Conservation (phyloP, 2,113 vertebrate genomes). For the Labeo rohita region DNA sequence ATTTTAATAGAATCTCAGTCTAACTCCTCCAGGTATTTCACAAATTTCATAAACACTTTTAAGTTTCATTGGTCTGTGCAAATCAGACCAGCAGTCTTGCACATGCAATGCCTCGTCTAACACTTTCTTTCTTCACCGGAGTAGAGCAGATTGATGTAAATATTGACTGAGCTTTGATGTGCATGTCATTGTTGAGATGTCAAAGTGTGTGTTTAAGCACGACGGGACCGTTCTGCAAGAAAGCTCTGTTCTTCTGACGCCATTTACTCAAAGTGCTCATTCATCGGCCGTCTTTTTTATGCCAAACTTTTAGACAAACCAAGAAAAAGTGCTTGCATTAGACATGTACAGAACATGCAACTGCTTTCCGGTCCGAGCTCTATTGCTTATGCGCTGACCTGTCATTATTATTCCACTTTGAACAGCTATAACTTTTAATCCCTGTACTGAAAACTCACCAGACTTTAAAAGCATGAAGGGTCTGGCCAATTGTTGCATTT, state of each 20-base stretch:
- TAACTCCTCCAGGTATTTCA: neutral
- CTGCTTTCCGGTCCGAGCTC: neutral
- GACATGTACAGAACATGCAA: constrained; percentile 4
- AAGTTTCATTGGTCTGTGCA: neutral
- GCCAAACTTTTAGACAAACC: neutral
- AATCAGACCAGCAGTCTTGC: constrained; percentile 1
- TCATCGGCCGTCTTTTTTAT: neutral
- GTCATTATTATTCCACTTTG: neutral
- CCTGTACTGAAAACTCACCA: neutral
- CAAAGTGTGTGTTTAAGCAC: constrained; percentile 43
- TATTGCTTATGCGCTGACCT: neutral
- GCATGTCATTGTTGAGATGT: constrained; percentile 46
- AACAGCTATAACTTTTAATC: constrained; percentile 11
- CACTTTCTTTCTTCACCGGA: constrained; percentile 14
- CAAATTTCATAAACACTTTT: neutral
- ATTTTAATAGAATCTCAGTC: neutral
- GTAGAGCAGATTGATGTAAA: constrained; percentile 52
- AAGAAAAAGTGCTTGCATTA: constrained; percentile 21
- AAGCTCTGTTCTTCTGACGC: neutral
- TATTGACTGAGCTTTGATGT: constrained; percentile 59
- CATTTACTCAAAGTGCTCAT: constrained; percentile 19
- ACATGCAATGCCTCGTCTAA: neutral
- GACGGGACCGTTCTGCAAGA: constrained; percentile 10
- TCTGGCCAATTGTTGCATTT: neutral
- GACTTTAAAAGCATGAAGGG: neutral